A percentile compares a stretch with the other conserved stretches of the same genome.
phyloP scores from a whole-genome alignment of 2,113 vertebrate genomes.

The Brevimyrus niger region DNA sequence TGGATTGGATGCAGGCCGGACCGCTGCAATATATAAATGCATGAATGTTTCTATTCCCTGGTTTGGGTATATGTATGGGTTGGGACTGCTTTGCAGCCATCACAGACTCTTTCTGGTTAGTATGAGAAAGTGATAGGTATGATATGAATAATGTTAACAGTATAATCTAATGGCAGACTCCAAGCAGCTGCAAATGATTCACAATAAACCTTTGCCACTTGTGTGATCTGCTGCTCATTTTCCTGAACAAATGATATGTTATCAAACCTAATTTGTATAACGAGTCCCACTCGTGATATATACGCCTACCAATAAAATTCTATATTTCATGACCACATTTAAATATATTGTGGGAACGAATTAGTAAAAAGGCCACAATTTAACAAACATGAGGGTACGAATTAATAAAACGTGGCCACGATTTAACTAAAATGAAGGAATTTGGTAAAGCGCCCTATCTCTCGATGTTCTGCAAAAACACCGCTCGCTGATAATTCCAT shows the following conservation, averaged over 20 bases:
- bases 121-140: background rate
- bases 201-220: background rate
- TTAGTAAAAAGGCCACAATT: too few relatives aligned
- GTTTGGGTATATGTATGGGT: background rate
- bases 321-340: background rate
- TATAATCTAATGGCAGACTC: background rate
- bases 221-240: background rate
- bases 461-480: background rate
- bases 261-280: background rate
- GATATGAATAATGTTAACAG: background rate
- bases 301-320: background rate
- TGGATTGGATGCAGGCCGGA: background rate
- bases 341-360: background rate
- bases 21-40: background rate
- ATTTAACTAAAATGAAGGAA: background rate
- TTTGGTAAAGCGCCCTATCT: background rate
- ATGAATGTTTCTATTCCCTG: background rate
- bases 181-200: too few relatives aligned
- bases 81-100: background rate
- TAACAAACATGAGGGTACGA: too few relatives aligned
- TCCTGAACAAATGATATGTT: background rate
- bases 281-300: background rate
- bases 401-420: too few relatives aligned
- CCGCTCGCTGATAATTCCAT: background rate
- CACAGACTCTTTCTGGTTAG: background rate